Conservation (phyloP, 2,797 vertebrate species). For the Threskiornis aethiopicus region DNA sequence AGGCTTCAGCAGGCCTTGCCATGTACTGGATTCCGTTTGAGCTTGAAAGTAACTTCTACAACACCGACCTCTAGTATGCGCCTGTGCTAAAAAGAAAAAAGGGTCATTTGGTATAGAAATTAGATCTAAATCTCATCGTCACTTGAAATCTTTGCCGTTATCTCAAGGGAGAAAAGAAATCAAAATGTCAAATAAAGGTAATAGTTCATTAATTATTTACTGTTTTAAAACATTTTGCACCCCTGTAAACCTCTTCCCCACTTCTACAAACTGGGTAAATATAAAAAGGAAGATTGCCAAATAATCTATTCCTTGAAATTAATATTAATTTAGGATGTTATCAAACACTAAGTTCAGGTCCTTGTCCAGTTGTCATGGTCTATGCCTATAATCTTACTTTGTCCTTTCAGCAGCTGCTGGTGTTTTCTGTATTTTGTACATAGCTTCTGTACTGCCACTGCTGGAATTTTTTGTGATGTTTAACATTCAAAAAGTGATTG, state of each 20-base stretch:
- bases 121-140: not conserved
- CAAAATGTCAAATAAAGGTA: not conserved
- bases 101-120: not conserved
- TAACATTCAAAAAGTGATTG: not conserved
- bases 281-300: not conserved
- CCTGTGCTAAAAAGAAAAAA: not conserved
- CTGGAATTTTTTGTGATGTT: not conserved
- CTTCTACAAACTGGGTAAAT: not conserved
- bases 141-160: not conserved
- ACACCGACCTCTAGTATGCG: not conserved
- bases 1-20: too few relatives aligned
- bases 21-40: too few relatives aligned
- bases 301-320: not conserved
- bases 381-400: not conserved
- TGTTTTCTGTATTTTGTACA: not conserved
- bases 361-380: not conserved
- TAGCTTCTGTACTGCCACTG: not conserved
- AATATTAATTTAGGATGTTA: not conserved
- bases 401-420: not conserved
- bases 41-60: too few relatives aligned
- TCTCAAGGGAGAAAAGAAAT: not conserved
- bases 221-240: not conserved
- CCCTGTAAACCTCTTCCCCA: not conserved
- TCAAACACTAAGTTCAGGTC: not conserved
- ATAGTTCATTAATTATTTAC: not conserved